Evolutionary conservation across 2,797 vertebrate genomes (phyloP), one percentile per base, ranked within the genome.

Genomic region (Pseudotriccus pelzelni): DNA sequence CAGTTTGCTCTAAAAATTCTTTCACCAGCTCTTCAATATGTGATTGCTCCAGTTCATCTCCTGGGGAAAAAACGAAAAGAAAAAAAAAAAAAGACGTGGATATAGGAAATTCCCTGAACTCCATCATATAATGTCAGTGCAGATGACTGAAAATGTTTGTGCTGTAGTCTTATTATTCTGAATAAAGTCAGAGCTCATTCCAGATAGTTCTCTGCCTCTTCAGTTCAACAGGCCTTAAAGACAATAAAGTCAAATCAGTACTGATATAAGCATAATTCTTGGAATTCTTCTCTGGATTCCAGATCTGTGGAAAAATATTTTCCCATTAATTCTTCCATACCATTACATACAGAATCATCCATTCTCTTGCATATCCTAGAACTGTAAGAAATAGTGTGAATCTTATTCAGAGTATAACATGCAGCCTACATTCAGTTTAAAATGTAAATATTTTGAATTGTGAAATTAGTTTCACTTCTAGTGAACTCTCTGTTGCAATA

Each of bases 371-470:
- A 23, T 64, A 44, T 76, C 17, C n/a, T 43, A 32, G 30, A 73
- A 73, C 16, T 37, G 30, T 7, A 62, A 36, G 32, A 73, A 76
- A 76, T 14, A 50, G 7, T 18, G 43, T 18, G 20, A 56, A 62
- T 28, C 34, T 50, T 7, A 36, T 83, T 69, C 50, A 69, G 39
- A 66, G 12, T 66, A 50, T 17, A 82, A 5, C 25, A n/a, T 28
- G 46, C 6, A n/a, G 39, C 10, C 17, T 67, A n/a, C 47, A n/a
- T 83, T 76, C n/a, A 27, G 32, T 62, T 88, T 80, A 49, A 92
- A 89, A 80, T 46, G 14, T 50, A 88, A 90, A 90, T 70, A 62
- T 62, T 79, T 89, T 69, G 30, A 81, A 58, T n/a, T 46, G 14
- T 43, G 56, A 83, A 83, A 73, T 73, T 44, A 30, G 62, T 62